Base-by-base conservation (phyloP, 2,113 vertebrate species). In the Xiphophorus couchianus region DNA sequence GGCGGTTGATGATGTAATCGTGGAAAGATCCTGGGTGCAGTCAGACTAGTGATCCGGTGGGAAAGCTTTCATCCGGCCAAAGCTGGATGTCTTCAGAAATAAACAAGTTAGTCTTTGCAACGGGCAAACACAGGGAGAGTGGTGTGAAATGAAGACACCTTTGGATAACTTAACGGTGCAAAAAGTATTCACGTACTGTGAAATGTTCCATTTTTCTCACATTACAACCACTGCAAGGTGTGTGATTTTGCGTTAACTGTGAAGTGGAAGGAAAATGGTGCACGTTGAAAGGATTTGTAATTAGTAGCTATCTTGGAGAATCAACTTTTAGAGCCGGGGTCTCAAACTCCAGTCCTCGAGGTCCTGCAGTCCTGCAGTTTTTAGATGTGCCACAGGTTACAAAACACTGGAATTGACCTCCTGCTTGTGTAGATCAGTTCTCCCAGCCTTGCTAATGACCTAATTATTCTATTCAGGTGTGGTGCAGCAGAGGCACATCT, bases 61-160 rank as follows among this genome's bases (percentile, higher is more conserved):
- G 91, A 82, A 93, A 91, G 90, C 83, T 91, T 76, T 92, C 80
- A 83, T 89, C 89, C 89, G 88, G 84, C 86, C 79, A 84, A 84
- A 80, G 82, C 83, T 77, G 83, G 84, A 82, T 44, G 76, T 80
- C 82, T 85, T 84, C 82, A 80, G 75, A 90, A 89, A 92, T 90
- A 90, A 87, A 91, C 61, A 82, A 58, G 51, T 69, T 15, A 71
- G 74, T 70, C 75, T 83, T 82, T 30, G 77, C 81, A 90, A 60
- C 69, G 80, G 19, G 15, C 22, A 62, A 81, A 73, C 29, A 17
- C n/a, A 33, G 37, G 25, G 19, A 60, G 19, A 78, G 66, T 29
- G 74, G 64, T 68, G 31, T 44, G 30, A 76, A 80, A 65, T 29
- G 44, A 66, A 35, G 28, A 33, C 73, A 42, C 61, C 61, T 2